These are phyloP conservation scores for Parapristionchus giblindavisi DNA, from an alignment of 2,888 invertebrate species.

Conservation along the genomic window DNA sequence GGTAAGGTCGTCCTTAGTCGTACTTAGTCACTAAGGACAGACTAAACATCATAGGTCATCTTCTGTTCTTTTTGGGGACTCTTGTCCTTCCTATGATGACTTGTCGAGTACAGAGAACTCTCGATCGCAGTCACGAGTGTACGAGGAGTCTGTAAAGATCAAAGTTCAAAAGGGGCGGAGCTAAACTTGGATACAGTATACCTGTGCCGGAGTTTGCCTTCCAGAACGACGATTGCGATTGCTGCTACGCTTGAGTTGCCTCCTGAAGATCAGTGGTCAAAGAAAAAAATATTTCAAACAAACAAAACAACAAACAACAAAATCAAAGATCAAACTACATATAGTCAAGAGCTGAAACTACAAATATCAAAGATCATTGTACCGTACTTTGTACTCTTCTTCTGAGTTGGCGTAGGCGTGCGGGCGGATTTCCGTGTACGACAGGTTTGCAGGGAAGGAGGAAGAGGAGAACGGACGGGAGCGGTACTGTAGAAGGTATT, in stretches of 20 bases:
- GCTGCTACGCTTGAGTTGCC: conserved; percentile 14
- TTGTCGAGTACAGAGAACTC: conserved; percentile 23
- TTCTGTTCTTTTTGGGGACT: no score
- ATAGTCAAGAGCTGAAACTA: background rate
- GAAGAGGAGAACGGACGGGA: background rate
- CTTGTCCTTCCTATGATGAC: no score
- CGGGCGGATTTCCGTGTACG: background rate
- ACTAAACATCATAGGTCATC: no score
- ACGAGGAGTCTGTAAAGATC: conserved; percentile 8
- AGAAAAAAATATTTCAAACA: no score
- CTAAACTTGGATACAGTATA: background rate
- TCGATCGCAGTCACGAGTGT: conserved; percentile 14
- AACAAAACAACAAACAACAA: no score
- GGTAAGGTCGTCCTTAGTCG: no score
- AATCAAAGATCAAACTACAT: background rate
- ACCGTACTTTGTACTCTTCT: background rate
- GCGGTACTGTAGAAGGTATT: background rate
- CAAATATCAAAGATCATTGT: background rate
- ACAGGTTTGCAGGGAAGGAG: background rate
- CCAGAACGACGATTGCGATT: conserved; percentile 12
- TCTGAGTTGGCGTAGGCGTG: conserved; percentile 1
- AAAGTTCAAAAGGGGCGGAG: conserved; percentile 8
- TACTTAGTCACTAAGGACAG: no score
- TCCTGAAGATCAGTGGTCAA: background rate
- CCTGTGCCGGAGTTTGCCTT: background rate